Base-by-base conservation (phyloP, 1,140 invertebrate species). In the Polypedilum vanderplanki region DNA sequence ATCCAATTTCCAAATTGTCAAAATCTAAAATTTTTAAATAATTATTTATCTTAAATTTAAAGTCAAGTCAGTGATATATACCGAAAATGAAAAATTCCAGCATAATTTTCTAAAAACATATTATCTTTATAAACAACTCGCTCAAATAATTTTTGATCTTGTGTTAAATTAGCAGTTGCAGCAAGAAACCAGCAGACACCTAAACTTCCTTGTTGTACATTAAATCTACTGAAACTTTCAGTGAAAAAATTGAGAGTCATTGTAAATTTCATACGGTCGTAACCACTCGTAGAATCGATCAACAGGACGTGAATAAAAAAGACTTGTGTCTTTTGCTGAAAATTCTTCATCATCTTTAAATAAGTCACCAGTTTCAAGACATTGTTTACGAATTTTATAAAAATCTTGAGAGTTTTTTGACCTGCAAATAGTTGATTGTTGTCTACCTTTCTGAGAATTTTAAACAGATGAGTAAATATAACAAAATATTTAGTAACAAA, bases 271-370 rank as follows among this genome's bases (percentile, higher is more conserved):
- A 89, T 91, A 77, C 0, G 79, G 90, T 73, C 90, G 80, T 78
- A 83, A 85, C 90, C 90, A 92, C 84, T 90, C 86, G 77, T 90
- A 88, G 41, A 85, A 82, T 80, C 87, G 84, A 40, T 87, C 85
- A 2, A 88, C 87, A 75, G 83, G 80, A 77, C 83, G 84, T 24
- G 88, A 89, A 79, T 84, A 91, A 80, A 86, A 92, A 20, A 92
- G 79, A 1, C 88, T 90, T 0, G 85, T 83, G 79, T 90, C 87
- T 8, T 79, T 80, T 0, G 89, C 87, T 0, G 86, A 88, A 81
- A 93, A 93, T 79, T 91, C 88, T 79, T 91, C 88, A 1, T 87
- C 86, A 82, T 93, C 91, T 79, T 92, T 90, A 77, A 91, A 93
- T 0, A 93, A 83, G 0, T 78, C 80, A 18, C 90, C 89, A 57